These are phyloP conservation scores for Hydrotaea cyrtoneurina DNA, from an alignment of 2,888 invertebrate species.

Conservation along the genomic window DNA sequence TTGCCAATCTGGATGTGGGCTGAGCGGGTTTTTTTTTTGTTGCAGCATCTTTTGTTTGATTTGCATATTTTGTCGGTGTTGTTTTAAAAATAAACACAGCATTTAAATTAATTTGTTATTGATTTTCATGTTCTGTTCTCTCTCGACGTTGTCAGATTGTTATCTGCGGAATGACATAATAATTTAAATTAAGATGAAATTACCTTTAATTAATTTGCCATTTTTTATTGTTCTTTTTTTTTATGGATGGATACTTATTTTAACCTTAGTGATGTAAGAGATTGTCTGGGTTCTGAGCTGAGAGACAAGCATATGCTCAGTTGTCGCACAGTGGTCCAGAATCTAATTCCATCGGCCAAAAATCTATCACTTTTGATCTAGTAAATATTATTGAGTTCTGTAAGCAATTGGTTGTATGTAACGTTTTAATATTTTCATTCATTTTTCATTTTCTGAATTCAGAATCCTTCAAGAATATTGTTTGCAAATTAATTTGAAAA, in stretches of 20 bases:
- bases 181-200: background rate
- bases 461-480: too few species aligned
- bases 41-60: conserved; percentile 9
- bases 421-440: too few species aligned
- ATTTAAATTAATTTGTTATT: conserved; percentile 50
- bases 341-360: too few species aligned
- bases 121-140: conserved; percentile 16
- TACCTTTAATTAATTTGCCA: conserved; percentile 23
- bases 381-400: too few species aligned
- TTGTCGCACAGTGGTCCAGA: too few species aligned
- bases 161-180: conserved; percentile 9
- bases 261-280: too few species aligned
- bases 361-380: too few species aligned
- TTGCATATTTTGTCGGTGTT: conserved; percentile 24
- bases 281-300: too few species aligned
- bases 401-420: too few species aligned
- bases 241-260: background rate
- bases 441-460: too few species aligned
- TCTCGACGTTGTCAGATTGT: background rate
- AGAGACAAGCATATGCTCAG: too few species aligned
- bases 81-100: conserved; percentile 10
- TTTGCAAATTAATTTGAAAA: too few species aligned
- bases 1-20: background rate
- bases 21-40: conserved; percentile 8
- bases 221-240: background rate